Evolutionary conservation across 1,140 invertebrate species (phyloP), one percentile per base, ranked within the genome.

Genomic region (Drosophila kohkoa): DNA sequence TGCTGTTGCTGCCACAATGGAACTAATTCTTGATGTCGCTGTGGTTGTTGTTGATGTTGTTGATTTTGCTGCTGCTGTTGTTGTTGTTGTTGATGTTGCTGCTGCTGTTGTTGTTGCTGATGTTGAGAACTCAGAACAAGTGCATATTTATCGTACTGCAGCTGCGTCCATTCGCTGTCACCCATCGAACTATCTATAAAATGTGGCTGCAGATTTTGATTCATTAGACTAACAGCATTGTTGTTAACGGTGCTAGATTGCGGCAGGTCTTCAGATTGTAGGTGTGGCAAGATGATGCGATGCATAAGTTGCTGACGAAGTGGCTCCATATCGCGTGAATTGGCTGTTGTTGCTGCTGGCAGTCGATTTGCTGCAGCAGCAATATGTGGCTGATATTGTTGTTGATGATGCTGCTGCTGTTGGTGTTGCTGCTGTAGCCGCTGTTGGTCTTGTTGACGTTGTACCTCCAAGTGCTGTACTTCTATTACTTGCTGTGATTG

Each of bases 271-370:
- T 57, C 46, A 3, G 43, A 13, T 1, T 51, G 46, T 5, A 54
- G n/a, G 3, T 7, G n/a, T n/a, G 70, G 79, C n/a, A 68, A 15
- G 10, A 63, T 49, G 46, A 66, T 59, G n/a, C 66, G 75, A 32
- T 81, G 79, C 7, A 62, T 57, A 11, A 68, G 16, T 15, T 62
- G 77, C 16, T 66, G 67, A 7, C 48, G 62, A 2, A 73, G 38
- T 16, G 64, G 13, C 13, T 67, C 54, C 15, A 35, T 3, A 0
- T 55, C 3, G 3, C 5, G 20, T 7, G 7, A 25, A 7, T n/a
- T 28, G 30, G 16, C 13, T 25, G 35, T 62, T 38, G 46, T 8
- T 41, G 15, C 13, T 32, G 16, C 20, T 32, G 16, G 41, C 5
- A 10, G 5, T 13, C 3, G 45, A 3, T 11, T 32, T 15, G 38